Evolutionary conservation across 2,888 invertebrate genomes (phyloP), one percentile per base, ranked within the genome.

Genomic region (Cosmia trapezina): DNA sequence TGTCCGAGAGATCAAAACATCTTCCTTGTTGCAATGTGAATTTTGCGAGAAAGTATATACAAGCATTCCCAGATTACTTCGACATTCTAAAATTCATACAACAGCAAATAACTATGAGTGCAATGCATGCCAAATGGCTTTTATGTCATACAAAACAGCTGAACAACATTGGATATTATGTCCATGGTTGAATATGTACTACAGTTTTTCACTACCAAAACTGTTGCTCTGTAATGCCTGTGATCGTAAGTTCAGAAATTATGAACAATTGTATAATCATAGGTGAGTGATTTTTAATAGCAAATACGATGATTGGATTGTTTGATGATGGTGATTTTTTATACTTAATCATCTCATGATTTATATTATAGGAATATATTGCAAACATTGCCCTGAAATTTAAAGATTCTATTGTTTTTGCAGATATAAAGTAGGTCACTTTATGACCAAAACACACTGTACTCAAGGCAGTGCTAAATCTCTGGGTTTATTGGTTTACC

Each of bases 31-130:
- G 72, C 95, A 96, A 89, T 96, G 96, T 82, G 96, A 96, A 85
- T 96, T 95, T 83, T 95, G 95, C 82, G 96, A 96, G 81, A 96
- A 95, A 87, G 94, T 96, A 17, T 96, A 92, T 79, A 95, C 96
- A 41, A 94, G 94, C 86, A 95, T 96, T 67, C 95, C 95, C 17
- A 91, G 94, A 88, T 81, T 96, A 43, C 81, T 96, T 57, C 90
- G 92, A 73, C 96, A 96, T 86, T 91, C 92, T 2, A 95, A 94
- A 86, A 86, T 87, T 53, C 98, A 98, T 92, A 97, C 97, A 2
- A 97, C 97, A n/a, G 96, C 96, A 82, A 97, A 96, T 89, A 97
- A 97, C 88, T 97, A 97, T 91, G 96, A 97, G 88, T 98, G 98
- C 89, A 95, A 95, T 73, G 96, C 97, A 79, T 96, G 96, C 79